Evolutionary conservation across 1,140 invertebrate species (phyloP), one percentile per base, ranked within the genome.

Genomic region (Dinothrombium tinctorium): DNA sequence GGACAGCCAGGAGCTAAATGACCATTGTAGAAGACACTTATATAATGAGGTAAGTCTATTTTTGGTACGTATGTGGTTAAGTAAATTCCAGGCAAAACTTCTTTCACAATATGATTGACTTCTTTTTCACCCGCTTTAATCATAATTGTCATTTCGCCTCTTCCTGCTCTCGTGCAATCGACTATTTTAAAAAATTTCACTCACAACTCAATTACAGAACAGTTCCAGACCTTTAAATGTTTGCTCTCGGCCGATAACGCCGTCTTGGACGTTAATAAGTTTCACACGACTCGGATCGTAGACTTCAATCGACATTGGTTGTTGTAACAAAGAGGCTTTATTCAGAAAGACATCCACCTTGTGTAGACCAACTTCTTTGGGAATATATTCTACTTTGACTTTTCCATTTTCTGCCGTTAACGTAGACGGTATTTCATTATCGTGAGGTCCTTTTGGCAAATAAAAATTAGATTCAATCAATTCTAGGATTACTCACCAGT

Each of bases 41-140:
- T 67, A 47, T 75, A 68, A 58, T 92, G 84, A 4, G 79, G 73
- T 74, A 75, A 22, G 72, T 72, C 36, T 72, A 62, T 2, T 69
- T 69, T 2, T 7, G 86, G 84, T 58, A 80, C 76, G 56, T 82
- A 92, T 17, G 79, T 69, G 26, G 89, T 71, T 59, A 83, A 49
- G 49, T 61, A 59, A 3, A 55, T 44, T 23, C 60, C 61, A 21
- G 54, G 47, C n/a, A 50, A 56, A 7, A 64, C 71, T 51, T 79
- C 74, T 40, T 56, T 40, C 4, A 55, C 20, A 66, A 67, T 46
- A 52, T 80, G 73, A 14, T 76, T 74, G 11, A 89, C 77, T 46
- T 74, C 70, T 25, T 69, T 66, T 11, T 78, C 77, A 32, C 73
- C 76, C 40, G 79, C 75, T 31, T 71, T 69, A 6, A 89, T 74